phyloP scores from a whole-genome alignment of 2,888 invertebrate species.

The Diaphora mendica region DNA sequence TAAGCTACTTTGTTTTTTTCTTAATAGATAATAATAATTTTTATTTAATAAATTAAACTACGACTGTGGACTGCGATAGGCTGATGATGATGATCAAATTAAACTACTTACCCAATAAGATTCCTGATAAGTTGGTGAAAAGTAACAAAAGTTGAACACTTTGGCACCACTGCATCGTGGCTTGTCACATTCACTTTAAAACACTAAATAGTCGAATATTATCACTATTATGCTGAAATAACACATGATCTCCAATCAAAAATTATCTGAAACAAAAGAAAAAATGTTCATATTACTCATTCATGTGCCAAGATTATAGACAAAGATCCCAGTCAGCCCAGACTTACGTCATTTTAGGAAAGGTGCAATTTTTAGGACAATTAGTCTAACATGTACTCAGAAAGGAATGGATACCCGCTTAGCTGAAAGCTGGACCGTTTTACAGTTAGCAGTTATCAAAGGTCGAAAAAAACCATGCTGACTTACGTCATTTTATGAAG shows the following conservation, averaged over 20 bases:
- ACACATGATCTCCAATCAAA: conserved; percentile 60
- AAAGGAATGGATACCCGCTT: no score
- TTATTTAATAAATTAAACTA: no score
- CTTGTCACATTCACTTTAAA: conserved; percentile 58
- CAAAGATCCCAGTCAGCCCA: no score
- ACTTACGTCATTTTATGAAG: no score
- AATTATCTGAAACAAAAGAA: conserved; percentile 64
- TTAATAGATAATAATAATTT: background rate
- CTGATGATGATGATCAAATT: no score
- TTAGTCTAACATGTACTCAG: no score
- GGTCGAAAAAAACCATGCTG: no score
- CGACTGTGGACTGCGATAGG: no score
- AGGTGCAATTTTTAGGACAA: no score
- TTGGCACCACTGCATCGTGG: conserved; percentile 61
- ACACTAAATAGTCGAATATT: conserved; percentile 65
- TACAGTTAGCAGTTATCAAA: no score
- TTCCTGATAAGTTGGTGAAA: conserved; percentile 60
- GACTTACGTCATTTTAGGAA: no score
- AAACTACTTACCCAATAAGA: conserved; percentile 66
- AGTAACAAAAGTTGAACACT: conserved; percentile 59
- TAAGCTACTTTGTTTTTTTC: background rate
- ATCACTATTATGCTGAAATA: conserved; percentile 77
- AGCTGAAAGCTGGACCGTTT: no score
- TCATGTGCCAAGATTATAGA: background rate
- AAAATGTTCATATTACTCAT: conserved; percentile 6